Conservation (phyloP, 2,797 vertebrate genomes). For the Poecile montanus region DNA sequence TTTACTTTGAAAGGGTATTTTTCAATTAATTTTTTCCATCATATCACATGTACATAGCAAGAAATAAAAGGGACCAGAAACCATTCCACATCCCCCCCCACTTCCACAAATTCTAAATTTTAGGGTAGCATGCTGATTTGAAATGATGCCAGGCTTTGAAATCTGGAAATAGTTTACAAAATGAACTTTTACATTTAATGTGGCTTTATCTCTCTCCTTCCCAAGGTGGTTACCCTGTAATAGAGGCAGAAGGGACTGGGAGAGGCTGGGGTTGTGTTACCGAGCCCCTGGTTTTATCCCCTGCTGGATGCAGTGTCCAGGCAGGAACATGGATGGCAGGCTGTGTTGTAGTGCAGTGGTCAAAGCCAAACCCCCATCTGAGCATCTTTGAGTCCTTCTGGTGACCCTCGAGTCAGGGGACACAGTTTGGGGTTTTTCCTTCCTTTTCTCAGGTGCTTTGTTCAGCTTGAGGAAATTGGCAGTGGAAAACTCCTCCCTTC, state of each 20-base stretch:
- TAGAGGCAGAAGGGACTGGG: neutral
- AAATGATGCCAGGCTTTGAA: constrained; percentile 41
- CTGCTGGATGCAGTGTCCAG: neutral
- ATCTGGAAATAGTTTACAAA: constrained; percentile 59
- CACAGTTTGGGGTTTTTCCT: neutral
- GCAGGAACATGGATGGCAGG: neutral
- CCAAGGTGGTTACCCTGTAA: constrained; percentile 25
- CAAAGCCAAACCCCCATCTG: rapidly evolving
- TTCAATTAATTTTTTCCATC: constrained; percentile 43
- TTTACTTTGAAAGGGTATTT: constrained; percentile 56
- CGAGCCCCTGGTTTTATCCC: neutral
- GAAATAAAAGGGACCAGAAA: constrained; percentile 58
- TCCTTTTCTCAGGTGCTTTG: neutral
- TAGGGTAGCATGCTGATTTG: constrained; percentile 2
- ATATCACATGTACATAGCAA: neutral
- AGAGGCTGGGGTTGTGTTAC: neutral
- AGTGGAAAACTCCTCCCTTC: neutral
- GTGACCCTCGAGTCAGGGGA: neutral
- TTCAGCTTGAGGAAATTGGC: neutral
- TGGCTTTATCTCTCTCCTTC: constrained; percentile 40
- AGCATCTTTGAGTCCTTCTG: neutral
- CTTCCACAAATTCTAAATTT: constrained; percentile 33
- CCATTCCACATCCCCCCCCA: neutral
- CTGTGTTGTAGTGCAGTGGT: neutral
- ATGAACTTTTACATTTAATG: constrained; percentile 12